phyloP scores from a whole-genome alignment of 2,888 invertebrate species.

The Cynaeus angustus region DNA sequence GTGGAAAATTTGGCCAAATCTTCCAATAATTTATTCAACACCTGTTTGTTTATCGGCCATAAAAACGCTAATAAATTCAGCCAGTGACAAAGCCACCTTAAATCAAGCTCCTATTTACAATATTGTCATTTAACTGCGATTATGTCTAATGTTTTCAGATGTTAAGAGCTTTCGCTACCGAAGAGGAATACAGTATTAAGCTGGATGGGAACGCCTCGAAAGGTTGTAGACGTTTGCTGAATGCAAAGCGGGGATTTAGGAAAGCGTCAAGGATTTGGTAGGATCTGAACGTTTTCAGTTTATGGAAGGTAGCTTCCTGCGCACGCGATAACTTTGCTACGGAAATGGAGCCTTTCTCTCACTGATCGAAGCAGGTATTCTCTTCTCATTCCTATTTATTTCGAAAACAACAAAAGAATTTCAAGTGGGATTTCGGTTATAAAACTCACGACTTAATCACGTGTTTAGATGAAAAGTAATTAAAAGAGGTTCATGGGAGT shows the following conservation, averaged over 20 bases:
- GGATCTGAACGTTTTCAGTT: conserved; percentile 68
- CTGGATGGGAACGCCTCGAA: conserved; percentile 50
- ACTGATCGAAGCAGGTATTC: conserved; percentile 52
- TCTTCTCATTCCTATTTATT: conserved; percentile 49
- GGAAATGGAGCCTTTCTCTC: conserved; percentile 60
- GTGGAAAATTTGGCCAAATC: neutral
- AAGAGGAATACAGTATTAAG: conserved; percentile 48
- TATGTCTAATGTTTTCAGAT: conserved; percentile 52
- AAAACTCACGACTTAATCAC: conserved; percentile 31
- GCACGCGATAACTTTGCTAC: conserved; percentile 63
- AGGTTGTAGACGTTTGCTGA: conserved; percentile 66
- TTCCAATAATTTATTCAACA: conserved; percentile 47
- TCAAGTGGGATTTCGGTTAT: conserved; percentile 50
- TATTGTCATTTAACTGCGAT: conserved; percentile 47
- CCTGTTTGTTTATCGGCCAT: conserved; percentile 46
- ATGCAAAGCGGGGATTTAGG: conserved; percentile 69
- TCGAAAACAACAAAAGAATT: conserved; percentile 53
- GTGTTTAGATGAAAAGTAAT: conserved; percentile 18
- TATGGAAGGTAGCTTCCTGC: conserved; percentile 68
- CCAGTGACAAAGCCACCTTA: conserved; percentile 28
- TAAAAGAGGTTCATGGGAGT: conserved; percentile 23
- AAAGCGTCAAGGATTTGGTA: conserved; percentile 68
- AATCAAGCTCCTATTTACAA: conserved; percentile 48
- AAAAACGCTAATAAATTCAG: conserved; percentile 46
- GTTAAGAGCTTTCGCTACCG: conserved; percentile 46